Base-by-base conservation (phyloP, 2,797 vertebrate genomes). In the Heterohyrax brucei region DNA sequence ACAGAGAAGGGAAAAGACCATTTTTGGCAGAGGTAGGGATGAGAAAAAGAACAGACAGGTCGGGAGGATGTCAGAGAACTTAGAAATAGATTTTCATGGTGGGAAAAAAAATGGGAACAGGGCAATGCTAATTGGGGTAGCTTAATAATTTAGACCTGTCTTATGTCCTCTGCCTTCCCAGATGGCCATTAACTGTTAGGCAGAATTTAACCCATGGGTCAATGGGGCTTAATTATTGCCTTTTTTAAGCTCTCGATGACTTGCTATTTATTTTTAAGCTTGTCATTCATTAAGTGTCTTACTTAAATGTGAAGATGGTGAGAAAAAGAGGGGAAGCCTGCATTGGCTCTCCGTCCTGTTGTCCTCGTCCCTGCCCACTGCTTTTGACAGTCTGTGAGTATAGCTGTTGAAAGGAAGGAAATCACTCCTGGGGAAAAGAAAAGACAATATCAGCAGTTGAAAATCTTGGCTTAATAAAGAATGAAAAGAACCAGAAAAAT, bases 251-350 rank as follows among this genome's bases (percentile, higher is more conserved):
- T 94, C 93, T 93, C 91, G 48, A 93, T 95, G 50, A 91, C 75
- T 93, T 89, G 81, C 87, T 95, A 93, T 96, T 97, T 93, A 96
- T 96, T 96, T 96, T 97, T 97, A 96, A 96, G 81, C 70, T 92
- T 95, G 85, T 85, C 91, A 77, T 82, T 96, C 70, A 93, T 88
- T 77, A 59, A 48, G 87, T 94, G 90, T 97, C 70, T 92, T 86
- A 83, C 21, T 94, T 87, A 95, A 95, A 93, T 93, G 90, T 87
- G 80, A 95, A 68, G 62, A 73, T 93, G 77, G 78, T 39, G 59
- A 94, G 61, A 80, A 94, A 86, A 86, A 80, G 10, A 78, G 14
- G 48, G 64, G 18, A 83, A 83, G 39, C 50, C 90, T 87, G 30
- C 30, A 3, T 78, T 62, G 48, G 61, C 92, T 96, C 48, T 50